Evolutionary conservation across 2,888 invertebrate genomes (phyloP).

Genomic region (Marasmarcha lunaedactyla): DNA sequence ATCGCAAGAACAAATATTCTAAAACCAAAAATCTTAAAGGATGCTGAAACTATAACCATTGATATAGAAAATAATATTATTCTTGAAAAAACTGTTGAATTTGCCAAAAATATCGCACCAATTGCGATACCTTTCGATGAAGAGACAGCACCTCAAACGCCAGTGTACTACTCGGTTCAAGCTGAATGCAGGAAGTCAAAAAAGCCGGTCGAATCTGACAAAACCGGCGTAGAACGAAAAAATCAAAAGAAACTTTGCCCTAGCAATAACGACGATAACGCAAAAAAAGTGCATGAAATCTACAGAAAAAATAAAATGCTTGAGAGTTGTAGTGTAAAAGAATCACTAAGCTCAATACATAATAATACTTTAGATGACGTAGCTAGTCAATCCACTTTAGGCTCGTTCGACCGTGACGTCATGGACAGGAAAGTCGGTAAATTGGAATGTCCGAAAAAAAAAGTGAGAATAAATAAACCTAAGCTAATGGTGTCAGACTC

Average conservation of each 20-base stretch:
- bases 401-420: conserved; percentile 40
- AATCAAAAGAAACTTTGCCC: not conserved
- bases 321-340: conserved; percentile 9
- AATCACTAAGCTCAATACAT: conserved; percentile 21
- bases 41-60: not conserved
- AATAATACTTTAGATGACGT: conserved; percentile 46
- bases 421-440: conserved; percentile 35
- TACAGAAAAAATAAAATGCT: not conserved
- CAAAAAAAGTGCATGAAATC: not conserved
- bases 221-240: not conserved
- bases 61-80: conserved; percentile 1
- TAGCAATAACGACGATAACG: not conserved
- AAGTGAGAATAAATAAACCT: conserved; percentile 19
- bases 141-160: conserved; percentile 22
- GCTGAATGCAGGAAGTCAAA: conserved; percentile 26
- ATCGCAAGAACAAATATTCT: conserved; percentile 4
- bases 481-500: conserved; percentile 38
- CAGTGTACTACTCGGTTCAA: conserved; percentile 43
- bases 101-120: conserved; percentile 46
- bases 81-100: conserved; percentile 42
- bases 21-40: not conserved
- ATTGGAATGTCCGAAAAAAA: conserved; percentile 18
- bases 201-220: not conserved
- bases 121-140: conserved; percentile 32
- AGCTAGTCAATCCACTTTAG: conserved; percentile 42